Conservation (phyloP, 2,797 vertebrate species). For the Sebastes matsubarae region DNA sequence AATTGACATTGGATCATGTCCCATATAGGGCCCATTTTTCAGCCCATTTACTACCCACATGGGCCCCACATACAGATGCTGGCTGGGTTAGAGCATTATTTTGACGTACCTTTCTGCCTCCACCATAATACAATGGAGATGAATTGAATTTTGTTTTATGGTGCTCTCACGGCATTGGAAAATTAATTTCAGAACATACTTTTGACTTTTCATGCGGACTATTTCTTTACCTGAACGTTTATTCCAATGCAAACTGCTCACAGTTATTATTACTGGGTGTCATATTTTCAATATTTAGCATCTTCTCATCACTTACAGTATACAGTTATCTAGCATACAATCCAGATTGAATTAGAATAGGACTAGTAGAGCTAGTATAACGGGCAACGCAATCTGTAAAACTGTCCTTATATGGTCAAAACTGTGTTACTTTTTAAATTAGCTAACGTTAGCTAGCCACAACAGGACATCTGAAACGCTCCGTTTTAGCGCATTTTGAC, state of each 20-base stretch:
- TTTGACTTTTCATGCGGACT: neutral
- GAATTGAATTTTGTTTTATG: no score
- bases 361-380: neutral
- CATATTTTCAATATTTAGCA: neutral
- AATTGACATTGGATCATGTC: no score
- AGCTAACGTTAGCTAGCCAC: neutral
- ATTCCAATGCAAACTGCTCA: neutral
- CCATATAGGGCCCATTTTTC: no score
- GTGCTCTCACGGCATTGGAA: no score
- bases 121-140: neutral
- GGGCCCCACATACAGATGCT: no score
- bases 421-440: neutral
- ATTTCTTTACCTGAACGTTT: neutral
- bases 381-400: neutral
- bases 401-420: neutral
- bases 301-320: neutral
- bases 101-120: neutral
- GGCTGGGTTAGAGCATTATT: no score
- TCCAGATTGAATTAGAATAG: neutral
- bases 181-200: neutral
- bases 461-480: no score
- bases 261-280: neutral
- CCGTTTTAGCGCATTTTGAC: no score
- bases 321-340: neutral
- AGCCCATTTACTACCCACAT: no score